Evolutionary conservation across 2,113 vertebrate species (phyloP).

Genomic region (Gambusia affinis): DNA sequence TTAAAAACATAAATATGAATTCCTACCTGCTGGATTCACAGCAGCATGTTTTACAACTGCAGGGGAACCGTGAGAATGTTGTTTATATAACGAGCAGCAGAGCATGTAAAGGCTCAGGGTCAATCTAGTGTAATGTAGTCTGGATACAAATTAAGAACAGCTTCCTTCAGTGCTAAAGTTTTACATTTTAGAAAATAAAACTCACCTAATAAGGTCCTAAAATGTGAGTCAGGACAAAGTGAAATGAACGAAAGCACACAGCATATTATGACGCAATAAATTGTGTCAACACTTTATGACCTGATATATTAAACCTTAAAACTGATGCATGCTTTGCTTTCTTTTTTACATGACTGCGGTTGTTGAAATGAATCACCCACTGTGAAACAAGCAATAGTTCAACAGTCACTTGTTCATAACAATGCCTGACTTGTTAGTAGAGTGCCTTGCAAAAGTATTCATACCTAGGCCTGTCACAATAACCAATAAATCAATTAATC

Average conservation of each 20-base stretch:
- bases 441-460: not conserved
- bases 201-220: not conserved
- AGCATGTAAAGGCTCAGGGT: too few relatives aligned
- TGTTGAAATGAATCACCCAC: not conserved
- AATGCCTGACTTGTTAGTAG: constrained; percentile 1
- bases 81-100: too few relatives aligned
- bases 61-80: too few relatives aligned
- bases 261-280: not conserved
- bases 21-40: not conserved
- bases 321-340: not conserved
- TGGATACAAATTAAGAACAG: not conserved
- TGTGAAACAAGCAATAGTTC: not conserved
- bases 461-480: too few relatives aligned
- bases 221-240: not conserved
- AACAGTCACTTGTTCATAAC: not conserved
- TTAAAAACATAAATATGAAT: constrained; percentile 10
- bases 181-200: not conserved
- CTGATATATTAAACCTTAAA: not conserved
- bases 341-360: not conserved
- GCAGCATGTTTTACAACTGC: too few relatives aligned
- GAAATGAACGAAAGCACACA: not conserved
- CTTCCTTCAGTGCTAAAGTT: not conserved
- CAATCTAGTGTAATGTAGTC: too few relatives aligned
- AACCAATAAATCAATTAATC: too few relatives aligned
- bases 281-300: not conserved